These are phyloP conservation scores for Geodia barretti DNA, from an alignment of 37 sponge, comb jelly and placozoan genomes.

Conservation along the genomic window DNA sequence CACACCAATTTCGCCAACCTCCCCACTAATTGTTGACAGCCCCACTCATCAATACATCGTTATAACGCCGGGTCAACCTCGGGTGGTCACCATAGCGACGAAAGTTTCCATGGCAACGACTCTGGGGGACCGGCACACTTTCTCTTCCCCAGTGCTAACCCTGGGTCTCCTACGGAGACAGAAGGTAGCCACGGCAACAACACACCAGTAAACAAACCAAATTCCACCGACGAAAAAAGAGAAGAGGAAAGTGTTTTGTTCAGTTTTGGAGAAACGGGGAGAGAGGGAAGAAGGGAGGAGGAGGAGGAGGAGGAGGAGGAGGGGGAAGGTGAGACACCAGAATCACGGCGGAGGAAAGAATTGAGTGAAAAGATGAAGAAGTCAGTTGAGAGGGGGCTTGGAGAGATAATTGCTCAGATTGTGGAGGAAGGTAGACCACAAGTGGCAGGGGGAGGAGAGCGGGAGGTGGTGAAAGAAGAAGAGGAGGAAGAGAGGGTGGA, in stretches of 20 bases:
- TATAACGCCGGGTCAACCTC: not conserved
- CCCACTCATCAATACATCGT: not conserved
- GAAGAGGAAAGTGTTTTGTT: not conserved
- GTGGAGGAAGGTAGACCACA: not conserved
- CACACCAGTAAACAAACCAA: not conserved
- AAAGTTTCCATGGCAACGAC: too few species aligned
- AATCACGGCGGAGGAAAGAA: not conserved
- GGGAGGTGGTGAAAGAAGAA: not conserved
- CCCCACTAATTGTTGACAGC: not conserved
- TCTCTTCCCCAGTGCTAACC: not conserved
- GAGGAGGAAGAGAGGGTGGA: constrained; percentile 8
- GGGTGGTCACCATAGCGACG: too few species aligned
- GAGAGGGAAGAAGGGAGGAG: constrained; percentile 8
- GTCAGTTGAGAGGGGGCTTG: not conserved
- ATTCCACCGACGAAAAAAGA: too few species aligned
- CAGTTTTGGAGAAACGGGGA: not conserved
- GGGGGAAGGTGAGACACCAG: not conserved
- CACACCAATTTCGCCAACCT: not conserved
- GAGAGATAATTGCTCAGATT: not conserved
- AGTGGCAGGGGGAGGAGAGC: not conserved
- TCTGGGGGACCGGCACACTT: too few species aligned
- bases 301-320: not conserved
- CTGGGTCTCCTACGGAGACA: not conserved
- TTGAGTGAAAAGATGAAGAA: not conserved
- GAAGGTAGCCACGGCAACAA: not conserved